Percentiles rank a stretch among this genome's conserved stretches.
Conservation (phyloP, 2,797 vertebrate genomes). For the Clarias laeviceps region DNA sequence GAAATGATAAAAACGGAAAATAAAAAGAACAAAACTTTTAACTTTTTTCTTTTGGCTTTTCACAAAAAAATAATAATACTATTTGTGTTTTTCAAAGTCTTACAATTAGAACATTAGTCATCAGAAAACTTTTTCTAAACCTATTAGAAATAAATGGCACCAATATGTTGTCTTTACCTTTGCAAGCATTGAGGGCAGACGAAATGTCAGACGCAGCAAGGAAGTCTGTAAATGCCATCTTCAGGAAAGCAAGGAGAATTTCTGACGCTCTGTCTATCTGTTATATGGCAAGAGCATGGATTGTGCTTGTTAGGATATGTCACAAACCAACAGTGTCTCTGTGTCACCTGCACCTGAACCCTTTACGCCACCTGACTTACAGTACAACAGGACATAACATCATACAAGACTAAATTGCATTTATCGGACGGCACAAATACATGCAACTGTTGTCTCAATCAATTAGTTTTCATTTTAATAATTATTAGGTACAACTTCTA, state of each 20-base stretch:
- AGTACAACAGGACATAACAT: neutral
- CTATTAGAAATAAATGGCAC: neutral
- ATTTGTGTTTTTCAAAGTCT: neutral
- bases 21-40: neutral
- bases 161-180: conserved; percentile 74
- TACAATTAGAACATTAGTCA: neutral
- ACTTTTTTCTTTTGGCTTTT: neutral
- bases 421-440: neutral
- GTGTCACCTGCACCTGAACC: conserved; percentile 70
- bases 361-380: conserved; percentile 43
- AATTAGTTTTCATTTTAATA: neutral
- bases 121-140: neutral
- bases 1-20: conserved; percentile 26
- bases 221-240: conserved; percentile 86
- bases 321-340: conserved; percentile 67
- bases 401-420: neutral
- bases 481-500: too few relatives aligned
- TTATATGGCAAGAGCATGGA: conserved; percentile 52
- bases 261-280: conserved; percentile 38
- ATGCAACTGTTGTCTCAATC: neutral
- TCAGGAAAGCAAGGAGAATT: conserved; percentile 24
- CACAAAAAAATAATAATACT: neutral
- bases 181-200: conserved; percentile 85
- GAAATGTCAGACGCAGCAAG: conserved; percentile 83
- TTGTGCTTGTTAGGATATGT: conserved; percentile 56